Evolutionary conservation across 2,113 vertebrate genomes (phyloP).

Genomic region (Nycticorax nycticorax): DNA sequence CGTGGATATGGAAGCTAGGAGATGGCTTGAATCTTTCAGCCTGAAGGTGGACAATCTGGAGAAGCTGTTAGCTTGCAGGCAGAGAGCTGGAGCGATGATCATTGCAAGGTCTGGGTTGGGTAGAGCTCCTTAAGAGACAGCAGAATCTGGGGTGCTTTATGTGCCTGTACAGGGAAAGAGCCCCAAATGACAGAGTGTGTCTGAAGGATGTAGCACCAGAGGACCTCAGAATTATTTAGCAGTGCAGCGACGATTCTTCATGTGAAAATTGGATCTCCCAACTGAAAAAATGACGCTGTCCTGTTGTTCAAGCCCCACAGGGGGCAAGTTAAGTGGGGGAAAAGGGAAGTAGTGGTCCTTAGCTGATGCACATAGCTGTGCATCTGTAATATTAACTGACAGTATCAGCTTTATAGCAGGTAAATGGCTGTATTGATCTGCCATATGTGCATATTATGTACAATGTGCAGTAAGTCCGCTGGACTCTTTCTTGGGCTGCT

Average conservation of each 20-base stretch:
- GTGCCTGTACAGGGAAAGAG: not conserved
- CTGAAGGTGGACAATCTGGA: not conserved
- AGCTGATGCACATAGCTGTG: not conserved
- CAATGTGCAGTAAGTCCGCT: not conserved
- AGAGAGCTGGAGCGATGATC: not conserved
- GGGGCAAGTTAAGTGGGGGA: not conserved
- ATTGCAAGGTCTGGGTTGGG: not conserved
- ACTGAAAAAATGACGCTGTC: not conserved
- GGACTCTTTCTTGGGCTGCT: not conserved
- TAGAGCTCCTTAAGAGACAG: not conserved
- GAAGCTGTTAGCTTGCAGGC: not conserved
- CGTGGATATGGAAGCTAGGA: not conserved
- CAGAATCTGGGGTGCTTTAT: not conserved
- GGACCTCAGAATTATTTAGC: not conserved
- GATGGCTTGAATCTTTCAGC: not conserved
- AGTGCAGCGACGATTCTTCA: not conserved
- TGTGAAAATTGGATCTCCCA: not conserved
- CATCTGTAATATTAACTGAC: not conserved
- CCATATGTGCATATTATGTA: not conserved
- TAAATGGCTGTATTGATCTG: not conserved
- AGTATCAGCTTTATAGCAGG: not conserved
- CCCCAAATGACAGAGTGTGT: accelerated
- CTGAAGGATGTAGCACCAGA: not conserved
- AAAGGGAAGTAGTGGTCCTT: not conserved
- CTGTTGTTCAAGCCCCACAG: not conserved